Percentiles rank a stretch among this genome's conserved stretches.
Conservation (phyloP, 2,113 vertebrate genomes). For the Excalfactoria chinensis region DNA sequence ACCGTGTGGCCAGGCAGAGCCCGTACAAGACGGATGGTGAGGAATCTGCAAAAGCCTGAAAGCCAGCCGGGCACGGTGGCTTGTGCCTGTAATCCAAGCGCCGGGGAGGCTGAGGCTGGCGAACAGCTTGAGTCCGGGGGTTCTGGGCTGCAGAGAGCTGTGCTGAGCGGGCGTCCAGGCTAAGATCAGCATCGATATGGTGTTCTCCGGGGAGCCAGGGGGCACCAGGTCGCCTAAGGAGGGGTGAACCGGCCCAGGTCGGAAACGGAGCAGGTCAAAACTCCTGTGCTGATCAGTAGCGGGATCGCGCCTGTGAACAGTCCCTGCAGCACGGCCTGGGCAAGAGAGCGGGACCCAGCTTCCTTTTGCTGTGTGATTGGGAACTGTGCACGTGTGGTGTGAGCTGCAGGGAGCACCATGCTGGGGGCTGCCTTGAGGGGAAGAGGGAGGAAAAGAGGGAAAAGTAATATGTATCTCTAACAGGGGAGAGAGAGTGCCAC, state of each 20-base stretch:
- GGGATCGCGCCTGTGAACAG: constrained; percentile 82
- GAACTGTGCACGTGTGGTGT: neutral
- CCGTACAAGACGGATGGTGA: rapidly evolving
- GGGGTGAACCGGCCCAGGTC: constrained; percentile 78
- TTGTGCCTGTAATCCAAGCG: constrained; percentile 84
- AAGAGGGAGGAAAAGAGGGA: neutral
- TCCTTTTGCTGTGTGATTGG: constrained; percentile 47
- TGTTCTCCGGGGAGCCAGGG: constrained; percentile 54
- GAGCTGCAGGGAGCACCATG: neutral
- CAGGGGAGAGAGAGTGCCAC: neutral
- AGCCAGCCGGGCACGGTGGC: constrained; percentile 80
- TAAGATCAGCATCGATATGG: constrained; percentile 71
- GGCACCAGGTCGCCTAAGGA: constrained; percentile 58
- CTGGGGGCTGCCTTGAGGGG: neutral
- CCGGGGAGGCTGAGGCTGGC: constrained; percentile 75
- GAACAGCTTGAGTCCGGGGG: constrained; percentile 75
- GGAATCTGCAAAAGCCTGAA: neutral
- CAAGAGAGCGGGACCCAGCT: constrained; percentile 80
- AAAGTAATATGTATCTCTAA: neutral
- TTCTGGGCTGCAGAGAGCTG: constrained; percentile 40
- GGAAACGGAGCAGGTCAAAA: constrained; percentile 85
- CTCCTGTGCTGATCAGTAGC: constrained; percentile 80
- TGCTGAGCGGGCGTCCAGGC: constrained; percentile 75
- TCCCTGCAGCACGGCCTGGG: constrained; percentile 81
- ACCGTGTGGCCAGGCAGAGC: neutral